Base-by-base conservation (phyloP, 1,140 invertebrate genomes). In the Alviniconcha marisindica region DNA sequence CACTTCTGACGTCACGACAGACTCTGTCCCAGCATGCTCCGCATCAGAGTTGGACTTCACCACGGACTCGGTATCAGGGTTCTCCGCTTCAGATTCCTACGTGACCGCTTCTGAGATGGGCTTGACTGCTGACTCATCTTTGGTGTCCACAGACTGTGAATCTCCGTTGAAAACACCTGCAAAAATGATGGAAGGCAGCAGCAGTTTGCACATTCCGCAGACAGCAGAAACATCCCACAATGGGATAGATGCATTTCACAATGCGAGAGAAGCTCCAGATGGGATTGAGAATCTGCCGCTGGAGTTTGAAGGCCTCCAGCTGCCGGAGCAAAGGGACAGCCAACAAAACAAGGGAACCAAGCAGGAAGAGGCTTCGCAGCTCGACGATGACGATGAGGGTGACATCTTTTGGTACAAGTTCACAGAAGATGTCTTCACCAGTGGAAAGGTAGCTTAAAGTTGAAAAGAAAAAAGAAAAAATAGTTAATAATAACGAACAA, bases 371-470 rank as follows among this genome's bases (percentile, higher is more conserved):
- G n/a, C n/a, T n/a, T n/a, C n/a, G n/a, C n/a, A n/a, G n/a, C n/a
- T n/a, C 3, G 74, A 77, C 24, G 38, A 31, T 74, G 79, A 56
- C 12, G 63, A 38, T 80, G 38, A 44, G 24, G 63, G 71, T 74
- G 63, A 7, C 28, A 44, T 40, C 44, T 90, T 87, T 84, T 63
- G 80, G 28, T 91, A 87, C 82, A 36, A 77, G 42, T 92, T 92
- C 86, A 51, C 83, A 14, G 77, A 82, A 42, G 56, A 87, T 10
- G 84, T 81, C 54, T 86, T 91, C 38, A 89, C 90, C 42, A 88
- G 89, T 88, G 90, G 90, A 71, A 92, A 91, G 89, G 91, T 92
- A 80, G 77, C 7, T 28, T 21, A 28, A 76, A 51, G 4, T 44
- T 12, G n/a, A n/a, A n/a, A n/a, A n/a, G n/a, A n/a, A n/a, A n/a